Evolutionary conservation across 2,113 vertebrate genomes (phyloP).

Genomic region (Puntigrus tetrazona): DNA sequence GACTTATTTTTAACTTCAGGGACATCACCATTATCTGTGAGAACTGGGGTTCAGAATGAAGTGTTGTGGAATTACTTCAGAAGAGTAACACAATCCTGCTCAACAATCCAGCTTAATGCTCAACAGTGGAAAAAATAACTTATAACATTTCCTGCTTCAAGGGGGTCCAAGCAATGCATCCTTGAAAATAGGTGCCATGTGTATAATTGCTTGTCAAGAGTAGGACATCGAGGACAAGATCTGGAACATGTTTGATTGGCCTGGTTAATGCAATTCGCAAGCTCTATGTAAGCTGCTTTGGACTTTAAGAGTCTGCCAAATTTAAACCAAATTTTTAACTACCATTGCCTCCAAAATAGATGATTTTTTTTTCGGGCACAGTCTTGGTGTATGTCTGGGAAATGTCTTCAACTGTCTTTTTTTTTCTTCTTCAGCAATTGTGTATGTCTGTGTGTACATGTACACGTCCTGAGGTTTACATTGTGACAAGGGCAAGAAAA

Average conservation of each 20-base stretch:
- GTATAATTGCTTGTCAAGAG: constrained; percentile 67
- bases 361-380: background rate
- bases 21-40: constrained; percentile 70
- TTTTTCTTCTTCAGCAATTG: background rate
- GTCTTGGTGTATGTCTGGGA: background rate
- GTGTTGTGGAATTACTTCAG: constrained; percentile 69
- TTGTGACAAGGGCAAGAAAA: too few relatives aligned
- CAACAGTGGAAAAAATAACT: constrained; percentile 78
- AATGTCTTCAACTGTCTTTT: background rate
- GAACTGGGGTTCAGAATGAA: constrained; percentile 72
- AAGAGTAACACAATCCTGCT: constrained; percentile 75
- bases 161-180: constrained; percentile 79
- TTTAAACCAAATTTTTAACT: background rate
- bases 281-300: background rate
- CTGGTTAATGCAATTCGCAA: background rate
- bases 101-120: too few relatives aligned
- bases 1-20: constrained; percentile 63
- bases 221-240: constrained; percentile 25
- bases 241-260: background rate
- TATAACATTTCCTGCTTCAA: constrained; percentile 74
- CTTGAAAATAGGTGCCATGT: constrained; percentile 72
- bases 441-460: too few relatives aligned
- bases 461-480: too few relatives aligned
- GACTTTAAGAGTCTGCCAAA: background rate
- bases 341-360: background rate